Evolutionary conservation across 2,888 invertebrate species (phyloP).

Genomic region (Tromatobia lineatoria): DNA sequence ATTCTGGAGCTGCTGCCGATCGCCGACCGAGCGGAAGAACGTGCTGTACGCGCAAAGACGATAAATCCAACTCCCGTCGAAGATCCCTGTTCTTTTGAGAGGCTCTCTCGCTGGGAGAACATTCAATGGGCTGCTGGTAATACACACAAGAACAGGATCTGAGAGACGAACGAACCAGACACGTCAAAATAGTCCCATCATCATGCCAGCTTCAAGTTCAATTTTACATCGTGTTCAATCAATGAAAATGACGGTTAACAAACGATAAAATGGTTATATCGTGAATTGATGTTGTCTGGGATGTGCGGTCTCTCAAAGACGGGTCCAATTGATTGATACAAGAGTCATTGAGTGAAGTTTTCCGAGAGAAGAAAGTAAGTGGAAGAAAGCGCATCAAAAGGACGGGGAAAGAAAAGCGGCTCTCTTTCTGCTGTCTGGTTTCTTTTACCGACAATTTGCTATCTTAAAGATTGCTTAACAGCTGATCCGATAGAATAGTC

Average conservation of each 20-base stretch:
- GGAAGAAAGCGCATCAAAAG: not conserved
- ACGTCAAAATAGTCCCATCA: not conserved
- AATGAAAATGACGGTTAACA: constrained; percentile 31
- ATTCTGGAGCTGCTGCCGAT: constrained; percentile 44
- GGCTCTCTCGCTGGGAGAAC: constrained; percentile 7
- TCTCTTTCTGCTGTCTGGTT: not conserved
- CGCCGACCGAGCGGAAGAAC: constrained; percentile 29
- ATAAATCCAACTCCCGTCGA: constrained; percentile 62
- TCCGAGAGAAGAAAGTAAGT: not conserved
- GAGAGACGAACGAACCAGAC: not conserved
- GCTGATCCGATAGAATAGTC: not conserved
- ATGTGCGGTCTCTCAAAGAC: constrained; percentile 17
- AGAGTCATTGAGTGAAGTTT: constrained; percentile 9
- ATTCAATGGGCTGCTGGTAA: not conserved
- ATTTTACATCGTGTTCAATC: constrained; percentile 23
- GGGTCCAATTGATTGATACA: not conserved
- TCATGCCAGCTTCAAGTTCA: constrained; percentile 21
- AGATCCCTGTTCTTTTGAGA: constrained; percentile 31
- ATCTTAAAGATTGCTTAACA: not conserved
- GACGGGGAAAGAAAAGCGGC: not conserved
- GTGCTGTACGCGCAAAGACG: constrained; percentile 47
- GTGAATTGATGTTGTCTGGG: not conserved
- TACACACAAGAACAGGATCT: not conserved
- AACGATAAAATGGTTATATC: constrained; percentile 27
- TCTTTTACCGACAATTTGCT: not conserved